Evolutionary conservation across 37 sponge, comb jelly and placozoan species (phyloP), one percentile per base, ranked within the genome.

Genomic region (Theonella swinhoei): DNA sequence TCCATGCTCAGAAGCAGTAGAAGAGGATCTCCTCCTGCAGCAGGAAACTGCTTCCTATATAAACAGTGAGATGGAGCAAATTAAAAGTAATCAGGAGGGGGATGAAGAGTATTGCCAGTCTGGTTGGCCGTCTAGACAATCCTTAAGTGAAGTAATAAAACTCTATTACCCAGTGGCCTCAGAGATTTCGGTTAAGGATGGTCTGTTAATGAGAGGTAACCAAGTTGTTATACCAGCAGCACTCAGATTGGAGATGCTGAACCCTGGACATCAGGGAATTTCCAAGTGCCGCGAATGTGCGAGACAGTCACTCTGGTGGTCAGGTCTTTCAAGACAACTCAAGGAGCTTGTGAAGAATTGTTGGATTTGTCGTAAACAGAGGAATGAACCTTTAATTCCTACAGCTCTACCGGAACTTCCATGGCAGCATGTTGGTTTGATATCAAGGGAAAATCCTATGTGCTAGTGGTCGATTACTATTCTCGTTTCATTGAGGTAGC

Each of bases 261-360:
- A 42, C 54, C n/a, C n/a, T n/a, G n/a, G n/a, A n/a, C 81, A 80
- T 69, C 74, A 72, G 64, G 74, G 72, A 25, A 72, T 82, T 35
- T 36, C 31, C 31, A 72, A 28, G 37, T 82, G 83, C 63, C 83
- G 63, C 19, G 39, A 3, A 17, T n/a, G 74, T 22, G 72, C 63
- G 42, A 22, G 31, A n/a, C 76, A 84, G 31, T 36, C 85, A 47
- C 77, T 84, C 0, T 84, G 85, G 85, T 84, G 85, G 85, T 14
- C 54, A 14, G 54, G 54, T 17, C 54, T 47, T 14, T 47, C 54
- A 17, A 14, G 11, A 17, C 11, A 65, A 65, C 66, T 65, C 24
- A 5, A 72, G 38, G 74, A 72, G 38, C 7, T 72, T 9, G 38
- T 72, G 24, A 41, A 7, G 38, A 35, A 28, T 17, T 72, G 74